Conservation (phyloP, 1,140 invertebrate genomes). For the Artemia franciscana region DNA sequence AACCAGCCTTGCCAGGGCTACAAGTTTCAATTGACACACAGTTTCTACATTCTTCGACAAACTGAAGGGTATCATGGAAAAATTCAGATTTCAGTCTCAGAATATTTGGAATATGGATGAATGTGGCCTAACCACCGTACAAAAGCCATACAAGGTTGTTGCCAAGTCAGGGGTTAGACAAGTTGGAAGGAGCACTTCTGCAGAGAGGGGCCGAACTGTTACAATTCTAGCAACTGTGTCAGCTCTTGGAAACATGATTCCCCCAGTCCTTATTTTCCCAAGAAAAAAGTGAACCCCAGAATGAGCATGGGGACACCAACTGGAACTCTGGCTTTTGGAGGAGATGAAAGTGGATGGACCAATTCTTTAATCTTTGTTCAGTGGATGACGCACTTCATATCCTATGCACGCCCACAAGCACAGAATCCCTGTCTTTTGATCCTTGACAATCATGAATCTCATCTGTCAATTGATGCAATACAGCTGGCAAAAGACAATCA, state of each 20-base stretch:
- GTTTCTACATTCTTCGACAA: conserved; percentile 20
- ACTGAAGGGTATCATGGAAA: neutral
- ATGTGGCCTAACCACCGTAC: conserved; percentile 23
- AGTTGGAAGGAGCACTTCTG: conserved; percentile 21
- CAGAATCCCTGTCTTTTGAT: conserved; percentile 19
- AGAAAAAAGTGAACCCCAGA: conserved; percentile 13
- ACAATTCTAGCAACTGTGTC: conserved; percentile 18
- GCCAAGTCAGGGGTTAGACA: conserved; percentile 21
- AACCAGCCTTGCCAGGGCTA: conserved; percentile 22
- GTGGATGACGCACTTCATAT: conserved; percentile 19
- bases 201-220: conserved; percentile 21
- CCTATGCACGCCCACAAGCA: conserved; percentile 15
- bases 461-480: conserved; percentile 15
- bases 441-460: conserved; percentile 21
- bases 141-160: conserved; percentile 20
- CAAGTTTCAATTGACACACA: conserved; percentile 25
- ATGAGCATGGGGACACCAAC: conserved; percentile 15
- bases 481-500: conserved; percentile 18
- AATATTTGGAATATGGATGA: conserved; percentile 14
- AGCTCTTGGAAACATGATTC: conserved; percentile 21
- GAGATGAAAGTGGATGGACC: conserved; percentile 19
- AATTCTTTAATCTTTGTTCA: conserved; percentile 15
- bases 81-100: neutral
- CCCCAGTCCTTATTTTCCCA: conserved; percentile 23
- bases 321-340: conserved; percentile 15